Conservation (phyloP, 1,140 invertebrate species). For the Drosophila neocordata region DNA sequence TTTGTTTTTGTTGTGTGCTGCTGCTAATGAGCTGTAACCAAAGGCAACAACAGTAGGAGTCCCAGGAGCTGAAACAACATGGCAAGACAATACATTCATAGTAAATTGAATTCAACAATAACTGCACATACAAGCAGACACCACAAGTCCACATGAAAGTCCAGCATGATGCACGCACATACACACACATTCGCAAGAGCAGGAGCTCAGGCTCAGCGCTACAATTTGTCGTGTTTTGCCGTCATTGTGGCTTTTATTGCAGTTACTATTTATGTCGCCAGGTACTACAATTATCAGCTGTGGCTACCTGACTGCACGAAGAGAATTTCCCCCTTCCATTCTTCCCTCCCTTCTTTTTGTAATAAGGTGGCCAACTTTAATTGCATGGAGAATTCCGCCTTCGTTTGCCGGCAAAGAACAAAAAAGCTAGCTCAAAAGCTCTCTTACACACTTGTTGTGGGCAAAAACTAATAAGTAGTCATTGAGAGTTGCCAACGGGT, state of each 20-base stretch:
- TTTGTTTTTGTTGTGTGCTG: slow-evolving; percentile 22
- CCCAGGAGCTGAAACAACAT: slow-evolving; percentile 26
- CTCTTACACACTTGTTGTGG: slow-evolving; percentile 43
- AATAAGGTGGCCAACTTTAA: neutral
- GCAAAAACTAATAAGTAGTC: neutral
- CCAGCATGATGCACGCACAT: slow-evolving; percentile 20
- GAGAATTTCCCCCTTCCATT: slow-evolving; percentile 6
- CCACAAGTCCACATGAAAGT: slow-evolving; percentile 17
- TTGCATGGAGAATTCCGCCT: neutral
- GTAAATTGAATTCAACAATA: slow-evolving; percentile 66
- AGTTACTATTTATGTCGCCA: slow-evolving; percentile 26
- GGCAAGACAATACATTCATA: slow-evolving; percentile 51
- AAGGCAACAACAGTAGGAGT: slow-evolving; percentile 46
- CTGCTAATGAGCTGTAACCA: slow-evolving; percentile 69
- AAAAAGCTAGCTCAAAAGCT: slow-evolving; percentile 12
- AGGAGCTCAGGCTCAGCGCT: neutral
- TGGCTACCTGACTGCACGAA: slow-evolving; percentile 7
- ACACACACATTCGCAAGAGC: slow-evolving; percentile 10
- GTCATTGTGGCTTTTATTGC: slow-evolving; percentile 50
- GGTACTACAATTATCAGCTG: slow-evolving; percentile 56
- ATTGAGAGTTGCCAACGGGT: neutral
- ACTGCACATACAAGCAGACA: slow-evolving; percentile 16
- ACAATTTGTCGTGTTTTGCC: slow-evolving; percentile 52
- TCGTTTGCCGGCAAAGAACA: too few relatives aligned
- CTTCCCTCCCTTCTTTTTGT: neutral